Conservation (phyloP, 2,797 vertebrate genomes). For the Myiotriccus ornatus region DNA sequence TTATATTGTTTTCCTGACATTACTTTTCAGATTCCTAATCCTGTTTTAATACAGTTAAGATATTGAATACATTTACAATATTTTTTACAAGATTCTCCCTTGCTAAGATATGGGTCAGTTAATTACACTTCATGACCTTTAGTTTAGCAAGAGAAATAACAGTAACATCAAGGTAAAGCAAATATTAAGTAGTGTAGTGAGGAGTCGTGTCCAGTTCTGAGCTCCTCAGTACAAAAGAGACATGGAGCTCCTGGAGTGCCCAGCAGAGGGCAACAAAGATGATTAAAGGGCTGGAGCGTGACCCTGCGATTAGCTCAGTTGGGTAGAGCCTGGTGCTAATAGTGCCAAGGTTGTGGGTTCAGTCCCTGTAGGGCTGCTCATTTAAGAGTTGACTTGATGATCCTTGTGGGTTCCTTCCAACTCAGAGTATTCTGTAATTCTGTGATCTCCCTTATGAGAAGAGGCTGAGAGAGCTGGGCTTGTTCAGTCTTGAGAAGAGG, state of each 20-base stretch:
- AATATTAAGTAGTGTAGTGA: background rate
- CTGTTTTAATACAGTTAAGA: background rate
- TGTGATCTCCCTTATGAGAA: too few species aligned
- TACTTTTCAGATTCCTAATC: background rate
- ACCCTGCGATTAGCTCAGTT: background rate
- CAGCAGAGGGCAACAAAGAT: background rate
- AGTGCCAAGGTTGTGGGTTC: background rate
- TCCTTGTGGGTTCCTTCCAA: background rate
- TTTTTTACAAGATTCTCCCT: background rate
- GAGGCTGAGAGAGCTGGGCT: background rate
- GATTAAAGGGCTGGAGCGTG: background rate
- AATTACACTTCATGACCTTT: background rate
- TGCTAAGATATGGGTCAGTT: background rate
- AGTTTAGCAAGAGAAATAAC: background rate
- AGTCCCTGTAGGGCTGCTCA: background rate
- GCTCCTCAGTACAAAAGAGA: background rate
- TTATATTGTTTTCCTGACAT: background rate
- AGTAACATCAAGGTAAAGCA: background rate
- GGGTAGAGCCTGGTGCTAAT: background rate
- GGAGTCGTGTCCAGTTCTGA: background rate
- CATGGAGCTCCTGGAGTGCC: background rate
- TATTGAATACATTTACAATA: background rate
- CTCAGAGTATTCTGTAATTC: background rate
- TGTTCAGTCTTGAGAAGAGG: background rate
- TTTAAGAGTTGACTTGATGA: background rate